These are phyloP conservation scores for Synanthedon andrenaeformis DNA, from an alignment of 2,888 invertebrate species.

Conservation along the genomic window DNA sequence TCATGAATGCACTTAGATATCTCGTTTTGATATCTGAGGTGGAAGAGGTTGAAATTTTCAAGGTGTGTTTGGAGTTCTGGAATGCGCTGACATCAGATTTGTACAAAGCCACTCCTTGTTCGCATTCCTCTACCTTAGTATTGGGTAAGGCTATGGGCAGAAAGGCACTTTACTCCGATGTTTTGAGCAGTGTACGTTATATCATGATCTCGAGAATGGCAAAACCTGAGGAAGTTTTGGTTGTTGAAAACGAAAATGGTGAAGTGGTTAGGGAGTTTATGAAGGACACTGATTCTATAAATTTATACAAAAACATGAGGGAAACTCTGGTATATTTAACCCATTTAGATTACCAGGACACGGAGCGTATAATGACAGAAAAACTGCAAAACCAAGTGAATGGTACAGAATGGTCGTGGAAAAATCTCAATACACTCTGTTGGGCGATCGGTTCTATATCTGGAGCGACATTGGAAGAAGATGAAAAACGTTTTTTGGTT, in stretches of 20 bases:
- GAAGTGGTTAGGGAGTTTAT: constrained; percentile 99
- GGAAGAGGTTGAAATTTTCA: constrained; percentile 99
- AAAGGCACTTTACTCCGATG: constrained; percentile 81
- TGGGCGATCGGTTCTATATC: constrained; percentile 99
- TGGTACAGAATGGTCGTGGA: constrained; percentile 99
- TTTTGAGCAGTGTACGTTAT: constrained; percentile 88
- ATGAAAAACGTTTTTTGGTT: constrained; percentile 98
- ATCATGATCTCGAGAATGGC: constrained; percentile 99
- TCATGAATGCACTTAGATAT: constrained; percentile 88
- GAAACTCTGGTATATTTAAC: constrained; percentile 98
- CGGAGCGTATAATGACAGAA: constrained; percentile 98
- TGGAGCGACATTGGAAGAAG: constrained; percentile 99
- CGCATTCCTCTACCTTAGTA: constrained; percentile 53
- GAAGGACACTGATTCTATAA: constrained; percentile 99
- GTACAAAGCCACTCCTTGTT: constrained; percentile 87
- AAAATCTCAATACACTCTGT: constrained; percentile 98
- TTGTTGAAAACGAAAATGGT: constrained; percentile 99
- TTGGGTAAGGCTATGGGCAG: constrained; percentile 66
- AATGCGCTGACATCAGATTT: constrained; percentile 92
- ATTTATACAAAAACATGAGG: constrained; percentile 99
- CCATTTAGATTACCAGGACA: constrained; percentile 97
- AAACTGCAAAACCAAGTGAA: constrained; percentile 98
- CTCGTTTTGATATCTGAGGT: constrained; percentile 95
- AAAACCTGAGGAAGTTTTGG: constrained; percentile 98
- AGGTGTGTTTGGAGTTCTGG: constrained; percentile 99